Evolutionary conservation across 2,113 vertebrate genomes (phyloP).

Genomic region (Hoplias malabaricus): DNA sequence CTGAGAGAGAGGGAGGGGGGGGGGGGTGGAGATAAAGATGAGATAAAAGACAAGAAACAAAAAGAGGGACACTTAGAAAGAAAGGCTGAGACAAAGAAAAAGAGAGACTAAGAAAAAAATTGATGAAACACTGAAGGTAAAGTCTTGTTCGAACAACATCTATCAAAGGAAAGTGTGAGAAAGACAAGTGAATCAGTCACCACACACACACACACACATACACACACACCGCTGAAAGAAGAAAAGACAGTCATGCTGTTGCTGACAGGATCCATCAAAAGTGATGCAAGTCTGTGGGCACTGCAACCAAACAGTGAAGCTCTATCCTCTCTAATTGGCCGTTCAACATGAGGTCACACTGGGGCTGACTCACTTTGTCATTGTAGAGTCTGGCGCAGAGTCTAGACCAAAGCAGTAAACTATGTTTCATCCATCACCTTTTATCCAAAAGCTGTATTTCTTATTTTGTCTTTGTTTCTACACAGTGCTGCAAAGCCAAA

Average conservation of each 20-base stretch:
- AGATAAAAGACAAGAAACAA: conserved; percentile 3
- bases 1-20: no score
- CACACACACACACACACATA: not conserved
- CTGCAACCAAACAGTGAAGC: conserved; percentile 36
- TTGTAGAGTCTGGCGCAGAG: conserved; percentile 44
- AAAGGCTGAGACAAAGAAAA: not conserved
- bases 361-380: conserved; percentile 52
- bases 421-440: no score
- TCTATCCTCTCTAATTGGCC: conserved; percentile 59
- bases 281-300: conserved; percentile 32
- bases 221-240: conserved; percentile 33
- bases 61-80: not conserved
- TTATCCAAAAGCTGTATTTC: not conserved
- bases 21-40: no score
- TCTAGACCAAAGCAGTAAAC: not conserved
- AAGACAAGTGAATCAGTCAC: conserved; percentile 29
- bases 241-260: conserved; percentile 21
- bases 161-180: conserved; percentile 29
- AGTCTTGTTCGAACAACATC: conserved; percentile 40
- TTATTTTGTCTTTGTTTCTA: no score
- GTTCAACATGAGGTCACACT: conserved; percentile 53
- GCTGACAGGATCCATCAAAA: conserved; percentile 51
- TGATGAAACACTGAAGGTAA: conserved; percentile 17
- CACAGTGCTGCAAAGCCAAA: no score
- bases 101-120: not conserved